phyloP scores from a whole-genome alignment of 1,140 invertebrate species.

The Diploscapter pachys region DNA sequence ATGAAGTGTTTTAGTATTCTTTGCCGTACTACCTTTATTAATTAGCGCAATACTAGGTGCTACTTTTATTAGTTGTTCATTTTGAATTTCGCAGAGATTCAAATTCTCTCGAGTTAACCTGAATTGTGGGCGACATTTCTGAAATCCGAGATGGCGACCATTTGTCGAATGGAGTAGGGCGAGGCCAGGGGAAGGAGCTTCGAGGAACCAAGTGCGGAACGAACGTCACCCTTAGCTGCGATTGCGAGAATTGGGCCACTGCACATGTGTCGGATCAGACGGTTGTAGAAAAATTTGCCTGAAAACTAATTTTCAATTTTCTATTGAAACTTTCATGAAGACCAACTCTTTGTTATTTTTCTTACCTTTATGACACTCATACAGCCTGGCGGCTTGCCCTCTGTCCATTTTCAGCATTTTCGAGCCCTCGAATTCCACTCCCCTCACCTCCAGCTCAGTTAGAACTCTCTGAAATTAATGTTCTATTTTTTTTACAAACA shows the following conservation, averaged over 20 bases:
- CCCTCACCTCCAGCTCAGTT: too few species aligned
- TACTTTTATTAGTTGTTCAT: too few species aligned
- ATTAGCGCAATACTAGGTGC: too few species aligned
- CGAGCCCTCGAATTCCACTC: too few species aligned
- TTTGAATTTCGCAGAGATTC: too few species aligned
- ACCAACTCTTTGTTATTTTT: neutral
- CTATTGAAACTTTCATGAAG: neutral
- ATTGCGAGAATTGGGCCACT: constrained; percentile 36
- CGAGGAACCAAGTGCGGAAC: constrained; percentile 21
- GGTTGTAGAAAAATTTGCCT: constrained; percentile 45
- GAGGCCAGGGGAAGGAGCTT: constrained; percentile 12
- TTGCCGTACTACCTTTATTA: too few species aligned
- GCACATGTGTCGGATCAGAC: constrained; percentile 38
- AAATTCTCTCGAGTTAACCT: constrained; percentile 6
- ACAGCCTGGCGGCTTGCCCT: neutral
- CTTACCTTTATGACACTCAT: neutral
- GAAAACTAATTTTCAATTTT: constrained; percentile 14
- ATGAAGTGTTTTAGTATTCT: too few species aligned
- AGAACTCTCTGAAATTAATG: neutral
- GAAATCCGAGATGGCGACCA: constrained; percentile 40
- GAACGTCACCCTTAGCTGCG: constrained; percentile 21
- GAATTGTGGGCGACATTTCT: constrained; percentile 40
- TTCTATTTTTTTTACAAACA: neutral
- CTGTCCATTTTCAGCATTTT: neutral
- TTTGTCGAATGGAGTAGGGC: constrained; percentile 23